Conservation (phyloP, 2,113 vertebrate species). For the Istiophorus platypterus region DNA sequence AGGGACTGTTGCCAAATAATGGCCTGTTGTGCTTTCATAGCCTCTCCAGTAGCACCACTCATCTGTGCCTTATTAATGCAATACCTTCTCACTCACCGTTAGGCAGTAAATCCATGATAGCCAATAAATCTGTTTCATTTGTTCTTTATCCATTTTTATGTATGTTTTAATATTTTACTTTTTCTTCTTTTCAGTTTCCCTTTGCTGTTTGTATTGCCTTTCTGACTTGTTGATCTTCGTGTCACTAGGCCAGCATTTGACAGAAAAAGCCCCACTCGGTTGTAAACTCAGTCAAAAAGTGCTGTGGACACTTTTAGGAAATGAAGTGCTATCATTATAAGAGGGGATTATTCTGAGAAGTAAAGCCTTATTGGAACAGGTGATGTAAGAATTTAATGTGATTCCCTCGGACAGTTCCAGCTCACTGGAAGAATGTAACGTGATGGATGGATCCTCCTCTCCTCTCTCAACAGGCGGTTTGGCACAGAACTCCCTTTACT, state of each 20-base stretch:
- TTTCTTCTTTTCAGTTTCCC: background rate
- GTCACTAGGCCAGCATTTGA: conserved; percentile 17
- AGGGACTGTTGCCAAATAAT: conserved; percentile 29
- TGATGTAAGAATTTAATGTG: conserved; percentile 73
- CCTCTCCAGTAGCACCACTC: conserved; percentile 12
- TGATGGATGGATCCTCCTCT: conserved; percentile 68
- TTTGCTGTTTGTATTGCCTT: background rate
- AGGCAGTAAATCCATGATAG: conserved; percentile 42
- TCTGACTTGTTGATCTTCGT: background rate
- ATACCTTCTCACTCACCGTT: conserved; percentile 15
- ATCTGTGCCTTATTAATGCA: conserved; percentile 58
- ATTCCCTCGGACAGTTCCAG: conserved; percentile 66
- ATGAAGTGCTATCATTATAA: conserved; percentile 59
- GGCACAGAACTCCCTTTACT: conserved; percentile 49
- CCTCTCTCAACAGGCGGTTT: conserved; percentile 68
- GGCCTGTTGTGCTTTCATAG: conserved; percentile 16
- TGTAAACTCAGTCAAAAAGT: conserved; percentile 42
- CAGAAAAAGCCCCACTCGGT: conserved; percentile 8
- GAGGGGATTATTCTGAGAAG: conserved; percentile 57
- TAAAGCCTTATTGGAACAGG: conserved; percentile 74
- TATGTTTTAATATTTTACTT: background rate
- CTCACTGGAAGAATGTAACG: conserved; percentile 76
- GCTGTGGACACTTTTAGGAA: conserved; percentile 62
- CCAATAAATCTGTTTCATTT: conserved; percentile 23
- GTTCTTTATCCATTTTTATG: conserved; percentile 2